phyloP scores from a whole-genome alignment of 2,797 vertebrate species.

The Aplochiton taeniatus region DNA sequence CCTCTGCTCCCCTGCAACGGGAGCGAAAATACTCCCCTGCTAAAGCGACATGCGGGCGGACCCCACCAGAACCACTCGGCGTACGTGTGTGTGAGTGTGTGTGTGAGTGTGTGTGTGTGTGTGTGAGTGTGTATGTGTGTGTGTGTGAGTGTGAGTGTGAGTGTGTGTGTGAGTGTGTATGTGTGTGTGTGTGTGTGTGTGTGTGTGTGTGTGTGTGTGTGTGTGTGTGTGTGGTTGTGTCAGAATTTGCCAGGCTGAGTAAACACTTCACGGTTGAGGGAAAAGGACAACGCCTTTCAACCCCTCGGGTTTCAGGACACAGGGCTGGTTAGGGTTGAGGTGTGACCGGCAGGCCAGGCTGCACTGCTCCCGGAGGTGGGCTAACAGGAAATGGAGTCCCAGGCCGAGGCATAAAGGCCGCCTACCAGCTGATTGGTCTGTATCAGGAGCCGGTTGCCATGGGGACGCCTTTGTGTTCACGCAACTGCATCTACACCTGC shows the following conservation, averaged over 20 bases:
- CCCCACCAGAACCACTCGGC: too few species aligned
- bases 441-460: constrained; percentile 1
- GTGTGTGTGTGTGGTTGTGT: neutral
- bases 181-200: neutral
- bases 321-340: neutral
- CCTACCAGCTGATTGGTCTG: constrained; percentile 11
- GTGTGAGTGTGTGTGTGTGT: too few species aligned
- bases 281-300: neutral
- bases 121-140: neutral
- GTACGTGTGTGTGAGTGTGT: neutral
- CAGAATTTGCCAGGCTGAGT: neutral
- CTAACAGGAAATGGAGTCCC: constrained; percentile 3
- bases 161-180: neutral
- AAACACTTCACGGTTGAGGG: neutral
- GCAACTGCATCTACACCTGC: neutral
- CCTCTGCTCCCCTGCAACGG: neutral
- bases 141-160: neutral
- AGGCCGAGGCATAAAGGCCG: neutral
- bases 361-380: neutral
- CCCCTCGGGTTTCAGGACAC: too few species aligned
- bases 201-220: neutral
- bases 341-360: constrained; percentile 7
- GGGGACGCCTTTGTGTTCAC: neutral
- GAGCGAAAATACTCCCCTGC: too few species aligned
- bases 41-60: too few species aligned